Evolutionary conservation across 1,140 invertebrate genomes (phyloP).

Genomic region (Neotoxoptera formosana): DNA sequence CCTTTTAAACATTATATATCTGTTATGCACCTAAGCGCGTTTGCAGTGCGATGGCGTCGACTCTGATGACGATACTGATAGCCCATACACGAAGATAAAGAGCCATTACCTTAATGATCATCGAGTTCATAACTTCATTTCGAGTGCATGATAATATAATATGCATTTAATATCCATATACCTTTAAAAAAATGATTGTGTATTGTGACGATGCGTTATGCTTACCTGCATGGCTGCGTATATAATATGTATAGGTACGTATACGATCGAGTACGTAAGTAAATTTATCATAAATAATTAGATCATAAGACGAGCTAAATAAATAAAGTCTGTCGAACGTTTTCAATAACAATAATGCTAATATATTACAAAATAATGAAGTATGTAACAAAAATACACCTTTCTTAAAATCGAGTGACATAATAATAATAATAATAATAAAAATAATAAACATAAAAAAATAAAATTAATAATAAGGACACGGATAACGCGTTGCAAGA

Average conservation of each 20-base stretch:
- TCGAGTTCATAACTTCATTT: background rate
- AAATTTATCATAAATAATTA: background rate
- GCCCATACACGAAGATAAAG: background rate
- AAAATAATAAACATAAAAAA: conserved; percentile 15
- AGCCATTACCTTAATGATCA: background rate
- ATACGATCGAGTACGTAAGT: too few species aligned
- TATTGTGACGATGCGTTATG: background rate
- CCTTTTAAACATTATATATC: background rate
- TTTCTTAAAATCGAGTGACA: conserved; percentile 40
- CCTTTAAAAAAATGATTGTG: background rate
- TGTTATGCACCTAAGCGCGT: background rate
- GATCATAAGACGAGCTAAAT: background rate
- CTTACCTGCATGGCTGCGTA: background rate
- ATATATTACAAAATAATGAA: conserved; percentile 48
- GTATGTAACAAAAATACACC: conserved; percentile 56
- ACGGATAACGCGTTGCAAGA: background rate
- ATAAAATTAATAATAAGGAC: conserved; percentile 39
- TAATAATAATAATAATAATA: conserved; percentile 36
- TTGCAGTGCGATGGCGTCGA: background rate
- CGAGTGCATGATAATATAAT: background rate
- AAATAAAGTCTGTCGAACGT: background rate
- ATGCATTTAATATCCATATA: background rate
- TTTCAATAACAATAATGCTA: conserved; percentile 51
- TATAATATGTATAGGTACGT: too few species aligned
- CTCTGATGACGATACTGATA: background rate